phyloP scores from a whole-genome alignment of 1,140 invertebrate species.

The Drosophila pandora region DNA sequence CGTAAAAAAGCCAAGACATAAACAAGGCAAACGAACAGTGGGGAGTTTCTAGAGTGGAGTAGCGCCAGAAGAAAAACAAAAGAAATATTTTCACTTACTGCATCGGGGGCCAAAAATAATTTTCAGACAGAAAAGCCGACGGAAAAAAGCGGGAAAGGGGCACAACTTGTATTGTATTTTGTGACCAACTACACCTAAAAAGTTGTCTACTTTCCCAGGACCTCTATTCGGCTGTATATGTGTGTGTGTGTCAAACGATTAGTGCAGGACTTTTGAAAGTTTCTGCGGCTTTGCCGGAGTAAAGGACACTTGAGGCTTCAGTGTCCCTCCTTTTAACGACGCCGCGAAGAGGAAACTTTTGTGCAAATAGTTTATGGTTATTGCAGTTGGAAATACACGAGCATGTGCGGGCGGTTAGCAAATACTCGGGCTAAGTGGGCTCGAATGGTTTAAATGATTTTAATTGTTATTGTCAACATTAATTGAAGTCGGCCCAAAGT shows the following conservation, averaged over 20 bases:
- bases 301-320: conserved; percentile 37
- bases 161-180: conserved; percentile 44
- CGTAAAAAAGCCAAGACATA: conserved; percentile 58
- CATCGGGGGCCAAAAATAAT: conserved; percentile 60
- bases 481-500: conserved; percentile 47
- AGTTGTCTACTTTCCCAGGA: conserved; percentile 33
- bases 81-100: conserved; percentile 35
- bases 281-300: conserved; percentile 64
- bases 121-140: conserved; percentile 13
- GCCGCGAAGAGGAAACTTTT: conserved; percentile 66
- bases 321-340: conserved; percentile 53
- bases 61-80: conserved; percentile 28
- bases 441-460: conserved; percentile 64
- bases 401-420: not conserved
- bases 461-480: conserved; percentile 73
- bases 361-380: conserved; percentile 80
- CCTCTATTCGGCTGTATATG: conserved; percentile 1
- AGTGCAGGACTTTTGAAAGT: conserved; percentile 73
- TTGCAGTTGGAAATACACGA: conserved; percentile 43
- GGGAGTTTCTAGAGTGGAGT: conserved; percentile 11
- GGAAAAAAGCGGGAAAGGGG: conserved; percentile 5
- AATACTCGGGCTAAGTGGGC: conserved; percentile 34
- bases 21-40: conserved; percentile 27
- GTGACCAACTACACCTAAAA: conserved; percentile 59
- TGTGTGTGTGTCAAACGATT: conserved; percentile 59